Base-by-base conservation (phyloP, 1,140 invertebrate genomes). In the Bombus affinis region DNA sequence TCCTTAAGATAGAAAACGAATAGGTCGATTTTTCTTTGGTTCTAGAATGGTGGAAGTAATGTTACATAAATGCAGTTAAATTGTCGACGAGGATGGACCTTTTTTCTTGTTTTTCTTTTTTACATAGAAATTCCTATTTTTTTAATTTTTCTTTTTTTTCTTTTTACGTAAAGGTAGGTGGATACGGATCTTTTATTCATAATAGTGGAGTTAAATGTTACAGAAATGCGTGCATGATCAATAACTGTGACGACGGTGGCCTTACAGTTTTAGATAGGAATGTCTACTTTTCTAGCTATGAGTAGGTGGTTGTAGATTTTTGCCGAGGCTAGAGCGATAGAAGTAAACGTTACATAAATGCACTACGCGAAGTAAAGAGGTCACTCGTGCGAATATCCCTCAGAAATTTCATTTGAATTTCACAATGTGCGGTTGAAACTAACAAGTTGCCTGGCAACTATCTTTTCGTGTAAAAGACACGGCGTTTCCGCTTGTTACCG, bases 321-420 rank as follows among this genome's bases (percentile, higher is more conserved):
- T 39, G 53, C 22, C 0, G 8, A 53, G 9, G 22, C 3, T 6
- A 59, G 6, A 79, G 47, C 1, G n/a, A 12, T 39, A 0, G 18
- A 39, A 8, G 37, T n/a, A n/a, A 81, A 15, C 8, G 71, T 86
- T 86, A 80, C 53, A 62, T 85, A 85, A 84, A 72, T 37, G 15
- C 22, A 35, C 0, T 9, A 6, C 6, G 6, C 9, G n/a, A 28
- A 57, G 68, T 59, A 81, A 81, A 57, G 71, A n/a, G 70, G 70
- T 65, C 83, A 73, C 18, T 81, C 78, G 79, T 75, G 39, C 70
- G 32, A 47, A 32, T 72, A 32, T 70, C 35, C 70, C 37, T 53
- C 28, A 42, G 44, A 47, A 75, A 85, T 37, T 66, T 59, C 82
- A 62, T 62, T 81, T 22, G 78, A 68, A 81, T 85, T 85, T 85